Evolutionary conservation across 2,113 vertebrate species (phyloP), one percentile per base, ranked within the genome.

Genomic region (Epinephelus lanceolatus): DNA sequence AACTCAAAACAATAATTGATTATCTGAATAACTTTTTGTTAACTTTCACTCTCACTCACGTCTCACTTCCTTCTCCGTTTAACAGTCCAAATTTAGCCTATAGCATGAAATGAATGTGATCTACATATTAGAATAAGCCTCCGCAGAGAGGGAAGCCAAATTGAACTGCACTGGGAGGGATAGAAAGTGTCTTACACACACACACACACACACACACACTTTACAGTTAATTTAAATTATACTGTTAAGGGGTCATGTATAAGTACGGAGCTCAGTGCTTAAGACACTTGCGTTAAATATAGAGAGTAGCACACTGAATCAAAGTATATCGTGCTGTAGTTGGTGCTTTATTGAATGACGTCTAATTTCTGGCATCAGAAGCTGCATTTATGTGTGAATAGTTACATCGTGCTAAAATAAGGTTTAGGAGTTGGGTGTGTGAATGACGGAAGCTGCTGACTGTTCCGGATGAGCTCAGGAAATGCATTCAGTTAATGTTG

Each of bases 361-460:
- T 49, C 9, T 53, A n/a, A n/a, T 23, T 23, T 5, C 9, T 30
- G 42, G 15, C 37, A 42, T 63, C 70, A 40, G 49, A 53, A 25
- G 51, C 51, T 53, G 71, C 30, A 13, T 60, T 47, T 55, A 18
- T 42, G 30, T 33, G 40, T 67, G 18, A 60, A 17, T 19, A 6
- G 33, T 63, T 47, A 40, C 9, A 53, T 23, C 11, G 47, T 2
- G 2, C 37, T 73, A 25, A 52, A 69, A 55, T 8, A 6, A 72
- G 37, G 9, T 30, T 60, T 27, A 21, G 19, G 33, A 27, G 57
- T n/a, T 55, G 14, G n/a, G 51, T 40, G 76, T 61, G 27, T 55
- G 70, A 69, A 42, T 60, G 71, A 49, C 62, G 82, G 30, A 73
- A 42, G 45, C 61, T 61, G 76, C 42, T 78, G 51, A 78, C 70